Evolutionary conservation across 53 echinoderm and acorn worm species (phyloP).

Genomic region (Crossaster papposus): DNA sequence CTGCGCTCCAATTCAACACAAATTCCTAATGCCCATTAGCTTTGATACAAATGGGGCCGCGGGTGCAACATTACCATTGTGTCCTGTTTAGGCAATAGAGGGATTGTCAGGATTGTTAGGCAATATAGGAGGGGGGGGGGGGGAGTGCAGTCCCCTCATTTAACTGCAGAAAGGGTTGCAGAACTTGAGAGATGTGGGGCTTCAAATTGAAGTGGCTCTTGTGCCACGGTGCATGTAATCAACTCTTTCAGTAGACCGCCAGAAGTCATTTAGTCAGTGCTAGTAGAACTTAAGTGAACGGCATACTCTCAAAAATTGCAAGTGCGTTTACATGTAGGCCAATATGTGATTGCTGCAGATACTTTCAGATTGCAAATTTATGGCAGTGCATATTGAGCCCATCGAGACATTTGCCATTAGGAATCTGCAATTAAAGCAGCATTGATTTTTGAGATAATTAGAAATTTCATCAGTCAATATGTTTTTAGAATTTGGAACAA

Average conservation of each 20-base stretch:
- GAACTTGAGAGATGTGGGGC: background rate
- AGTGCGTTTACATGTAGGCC: too few species aligned
- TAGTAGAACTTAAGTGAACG: background rate
- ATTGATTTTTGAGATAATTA: too few species aligned
- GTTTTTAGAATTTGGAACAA: too few species aligned
- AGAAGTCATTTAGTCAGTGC: background rate
- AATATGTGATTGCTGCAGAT: too few species aligned
- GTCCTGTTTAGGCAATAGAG: constrained; percentile 19
- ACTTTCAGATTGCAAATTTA: too few species aligned
- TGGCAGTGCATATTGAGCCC: too few species aligned
- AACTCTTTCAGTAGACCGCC: background rate
- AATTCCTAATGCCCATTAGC: background rate
- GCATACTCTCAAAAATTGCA: too few species aligned
- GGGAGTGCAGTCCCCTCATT: background rate
- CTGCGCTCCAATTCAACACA: background rate
- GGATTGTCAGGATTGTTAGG: background rate
- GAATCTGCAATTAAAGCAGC: too few species aligned
- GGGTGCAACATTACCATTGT: background rate
- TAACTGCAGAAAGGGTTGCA: background rate
- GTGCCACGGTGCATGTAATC: background rate
- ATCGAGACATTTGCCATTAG: too few species aligned
- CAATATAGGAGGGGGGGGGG: constrained; percentile 8
- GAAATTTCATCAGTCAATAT: too few species aligned
- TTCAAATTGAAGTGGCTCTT: constrained; percentile 19
- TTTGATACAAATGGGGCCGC: background rate